phyloP scores from a whole-genome alignment of 2,797 vertebrate genomes.

The Onychomys arenicola region DNA sequence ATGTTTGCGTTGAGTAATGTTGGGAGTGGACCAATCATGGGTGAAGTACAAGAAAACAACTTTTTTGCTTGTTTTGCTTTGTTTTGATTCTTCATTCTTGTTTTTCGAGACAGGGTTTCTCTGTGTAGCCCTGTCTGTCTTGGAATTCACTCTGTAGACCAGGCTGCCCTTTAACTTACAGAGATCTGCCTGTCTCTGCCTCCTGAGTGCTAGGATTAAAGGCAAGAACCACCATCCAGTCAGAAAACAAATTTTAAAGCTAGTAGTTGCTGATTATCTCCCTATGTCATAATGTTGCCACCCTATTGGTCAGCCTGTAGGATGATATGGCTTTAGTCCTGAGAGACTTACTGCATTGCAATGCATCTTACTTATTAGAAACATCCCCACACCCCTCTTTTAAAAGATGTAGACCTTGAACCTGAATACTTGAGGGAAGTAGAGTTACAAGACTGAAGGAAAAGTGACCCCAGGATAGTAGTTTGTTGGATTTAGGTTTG shows the following conservation, averaged over 20 bases:
- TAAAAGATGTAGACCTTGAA: background rate
- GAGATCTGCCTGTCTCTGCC: background rate
- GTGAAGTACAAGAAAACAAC: background rate
- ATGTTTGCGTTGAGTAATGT: background rate
- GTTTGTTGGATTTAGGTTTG: background rate
- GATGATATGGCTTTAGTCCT: background rate
- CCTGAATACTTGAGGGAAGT: background rate
- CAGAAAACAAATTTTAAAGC: background rate
- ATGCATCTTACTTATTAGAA: background rate
- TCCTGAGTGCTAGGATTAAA: background rate
- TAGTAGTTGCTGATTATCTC: conserved; percentile 8
- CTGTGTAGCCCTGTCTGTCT: background rate
- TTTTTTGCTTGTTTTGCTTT: background rate
- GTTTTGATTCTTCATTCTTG: background rate
- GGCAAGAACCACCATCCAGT: background rate
- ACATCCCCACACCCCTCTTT: background rate
- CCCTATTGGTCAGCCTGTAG: background rate
- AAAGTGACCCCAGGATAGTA: background rate
- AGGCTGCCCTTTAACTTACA: background rate
- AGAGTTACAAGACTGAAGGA: background rate
- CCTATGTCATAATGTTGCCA: background rate
- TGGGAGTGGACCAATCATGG: background rate
- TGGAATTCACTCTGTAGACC: background rate
- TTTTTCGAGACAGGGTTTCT: background rate
- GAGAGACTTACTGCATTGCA: background rate